Conservation (phyloP, 2,113 vertebrate species). For the Amia ocellicauda region DNA sequence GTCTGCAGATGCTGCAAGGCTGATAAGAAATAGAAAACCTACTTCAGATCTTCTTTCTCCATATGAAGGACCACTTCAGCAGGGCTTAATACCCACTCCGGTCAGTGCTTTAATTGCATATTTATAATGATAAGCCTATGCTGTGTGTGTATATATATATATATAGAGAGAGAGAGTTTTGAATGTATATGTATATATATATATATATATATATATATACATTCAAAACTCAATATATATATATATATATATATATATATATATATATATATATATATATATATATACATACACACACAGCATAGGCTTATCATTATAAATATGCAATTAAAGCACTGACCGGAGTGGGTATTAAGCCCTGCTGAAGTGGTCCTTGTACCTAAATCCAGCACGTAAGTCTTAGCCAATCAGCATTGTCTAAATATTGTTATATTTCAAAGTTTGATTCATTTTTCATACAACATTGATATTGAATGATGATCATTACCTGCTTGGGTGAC, state of each 20-base stretch:
- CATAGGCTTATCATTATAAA: neutral
- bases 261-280: too few species aligned
- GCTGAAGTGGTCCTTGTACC: slow-evolving; percentile 30
- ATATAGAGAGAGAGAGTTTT: too few species aligned
- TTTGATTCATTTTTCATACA: slow-evolving; percentile 41
- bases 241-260: too few species aligned
- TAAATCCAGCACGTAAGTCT: too few species aligned
- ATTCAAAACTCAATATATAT: neutral
- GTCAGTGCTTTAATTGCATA: slow-evolving; percentile 1
- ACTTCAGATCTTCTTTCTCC: slow-evolving; percentile 15
- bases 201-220: neutral
- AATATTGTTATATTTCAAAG: too few species aligned
- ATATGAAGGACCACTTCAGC: slow-evolving; percentile 28
- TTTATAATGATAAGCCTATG: neutral
- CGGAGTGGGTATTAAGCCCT: neutral
- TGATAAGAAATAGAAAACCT: slow-evolving; percentile 12
- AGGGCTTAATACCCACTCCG: neutral
- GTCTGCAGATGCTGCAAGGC: slow-evolving; percentile 25
- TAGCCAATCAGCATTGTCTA: too few species aligned
- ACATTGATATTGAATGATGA: slow-evolving; percentile 57
- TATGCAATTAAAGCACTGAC: slow-evolving; percentile 1
- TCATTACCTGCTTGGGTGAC: slow-evolving; percentile 60
- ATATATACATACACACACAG: too few species aligned
- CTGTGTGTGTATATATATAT: too few species aligned
- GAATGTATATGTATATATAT: neutral